Percentiles rank a stretch among this genome's conserved stretches.
These are phyloP conservation scores for Erethizon dorsatum DNA, from an alignment of 2,797 vertebrate species.

Conservation along the genomic window DNA sequence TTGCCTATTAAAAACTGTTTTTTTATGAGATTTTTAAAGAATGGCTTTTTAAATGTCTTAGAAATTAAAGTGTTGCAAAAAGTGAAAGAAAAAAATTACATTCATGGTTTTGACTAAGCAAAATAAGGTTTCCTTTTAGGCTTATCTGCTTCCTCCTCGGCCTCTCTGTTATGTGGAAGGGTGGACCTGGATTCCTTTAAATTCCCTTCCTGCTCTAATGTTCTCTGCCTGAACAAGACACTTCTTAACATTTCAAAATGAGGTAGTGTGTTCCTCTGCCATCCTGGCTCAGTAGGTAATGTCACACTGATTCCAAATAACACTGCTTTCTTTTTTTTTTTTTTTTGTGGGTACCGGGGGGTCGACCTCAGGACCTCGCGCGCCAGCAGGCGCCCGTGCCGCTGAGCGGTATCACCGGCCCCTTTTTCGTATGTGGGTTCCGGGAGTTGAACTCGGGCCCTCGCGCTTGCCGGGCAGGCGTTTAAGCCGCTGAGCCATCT, in stretches of 20 bases:
- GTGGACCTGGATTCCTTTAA: background rate
- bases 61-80: constrained; percentile 85
- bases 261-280: background rate
- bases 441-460: too few species aligned
- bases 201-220: background rate
- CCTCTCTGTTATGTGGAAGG: background rate
- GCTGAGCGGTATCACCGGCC: too few species aligned
- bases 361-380: too few species aligned
- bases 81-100: constrained; percentile 38
- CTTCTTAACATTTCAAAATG: background rate
- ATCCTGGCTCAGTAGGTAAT: background rate
- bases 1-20: constrained; percentile 36
- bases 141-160: background rate
- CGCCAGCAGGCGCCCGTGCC: too few species aligned
- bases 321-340: too few species aligned
- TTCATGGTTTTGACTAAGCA: background rate
- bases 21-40: constrained; percentile 68
- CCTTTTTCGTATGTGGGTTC: too few species aligned
- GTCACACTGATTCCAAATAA: background rate
- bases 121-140: background rate
- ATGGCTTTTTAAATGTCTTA: constrained; percentile 79
- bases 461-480: too few species aligned
- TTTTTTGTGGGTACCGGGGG: too few species aligned
- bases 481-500: too few species aligned
- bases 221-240: background rate